These are phyloP conservation scores for Pogonomyrmex barbatus DNA, from an alignment of 1,140 invertebrate species.

Conservation along the genomic window DNA sequence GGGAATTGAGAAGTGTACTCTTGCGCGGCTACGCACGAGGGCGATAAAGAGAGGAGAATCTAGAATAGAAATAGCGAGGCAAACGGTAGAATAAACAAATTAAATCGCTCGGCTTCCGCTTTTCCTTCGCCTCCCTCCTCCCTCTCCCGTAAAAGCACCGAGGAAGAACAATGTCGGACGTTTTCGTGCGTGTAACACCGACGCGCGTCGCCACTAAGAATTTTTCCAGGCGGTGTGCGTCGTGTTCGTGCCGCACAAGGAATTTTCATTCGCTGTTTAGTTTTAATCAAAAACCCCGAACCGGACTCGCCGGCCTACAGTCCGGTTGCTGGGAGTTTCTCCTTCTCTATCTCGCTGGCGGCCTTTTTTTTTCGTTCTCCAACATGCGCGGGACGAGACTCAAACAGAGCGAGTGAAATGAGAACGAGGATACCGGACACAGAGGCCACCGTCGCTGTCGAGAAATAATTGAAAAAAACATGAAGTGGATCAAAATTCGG, in stretches of 20 bases:
- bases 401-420: constrained; percentile 57
- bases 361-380: constrained; percentile 36
- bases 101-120: constrained; percentile 29
- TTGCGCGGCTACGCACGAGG: background rate
- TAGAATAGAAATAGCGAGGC: too few species aligned
- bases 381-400: constrained; percentile 39
- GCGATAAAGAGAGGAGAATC: background rate
- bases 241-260: constrained; percentile 53
- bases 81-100: constrained; percentile 50
- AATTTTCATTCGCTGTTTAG: constrained; percentile 74
- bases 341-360: constrained; percentile 3
- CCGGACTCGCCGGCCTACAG: background rate
- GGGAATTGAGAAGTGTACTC: constrained; percentile 23
- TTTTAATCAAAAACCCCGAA: constrained; percentile 74
- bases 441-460: constrained; percentile 37
- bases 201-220: constrained; percentile 11
- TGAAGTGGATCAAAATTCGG: constrained; percentile 61
- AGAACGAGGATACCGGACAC: constrained; percentile 40
- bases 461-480: constrained; percentile 69
- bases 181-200: constrained; percentile 32
- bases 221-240: constrained; percentile 13
- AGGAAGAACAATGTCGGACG: background rate
- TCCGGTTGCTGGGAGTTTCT: background rate
- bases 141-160: background rate
- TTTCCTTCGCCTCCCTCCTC: background rate